Conservation (phyloP, 1,140 invertebrate genomes). For the Portunus trituberculatus region DNA sequence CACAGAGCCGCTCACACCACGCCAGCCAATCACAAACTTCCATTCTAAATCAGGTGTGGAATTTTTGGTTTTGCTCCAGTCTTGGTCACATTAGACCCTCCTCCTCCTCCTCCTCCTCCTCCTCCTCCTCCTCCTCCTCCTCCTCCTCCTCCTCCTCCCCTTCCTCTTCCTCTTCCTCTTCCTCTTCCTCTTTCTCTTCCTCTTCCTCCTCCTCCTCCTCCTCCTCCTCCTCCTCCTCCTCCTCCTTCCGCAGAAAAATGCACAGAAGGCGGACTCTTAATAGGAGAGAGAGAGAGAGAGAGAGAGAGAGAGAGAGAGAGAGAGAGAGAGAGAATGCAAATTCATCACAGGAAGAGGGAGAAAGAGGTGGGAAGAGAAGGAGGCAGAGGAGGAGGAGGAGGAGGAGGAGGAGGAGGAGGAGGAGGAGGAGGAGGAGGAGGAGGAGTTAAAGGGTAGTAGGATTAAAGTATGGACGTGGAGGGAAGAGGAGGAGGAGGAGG, state of each 20-base stretch:
- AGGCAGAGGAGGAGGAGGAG: background rate
- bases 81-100: background rate
- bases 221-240: no score
- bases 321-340: background rate
- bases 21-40: no score
- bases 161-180: background rate
- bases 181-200: background rate
- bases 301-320: no score
- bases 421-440: background rate
- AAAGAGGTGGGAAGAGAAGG: background rate
- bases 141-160: background rate
- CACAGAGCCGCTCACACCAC: no score
- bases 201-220: background rate
- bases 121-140: background rate
- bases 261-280: no score
- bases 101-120: background rate
- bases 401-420: background rate
- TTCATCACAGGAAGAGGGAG: background rate
- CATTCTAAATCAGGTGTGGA: no score
- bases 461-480: background rate
- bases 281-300: no score
- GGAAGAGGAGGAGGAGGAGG: background rate
- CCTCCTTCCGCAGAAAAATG: no score
- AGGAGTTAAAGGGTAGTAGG: background rate
- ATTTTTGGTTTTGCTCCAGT: no score